Conservation (phyloP, 2,113 vertebrate genomes). For the Tichodroma muraria region DNA sequence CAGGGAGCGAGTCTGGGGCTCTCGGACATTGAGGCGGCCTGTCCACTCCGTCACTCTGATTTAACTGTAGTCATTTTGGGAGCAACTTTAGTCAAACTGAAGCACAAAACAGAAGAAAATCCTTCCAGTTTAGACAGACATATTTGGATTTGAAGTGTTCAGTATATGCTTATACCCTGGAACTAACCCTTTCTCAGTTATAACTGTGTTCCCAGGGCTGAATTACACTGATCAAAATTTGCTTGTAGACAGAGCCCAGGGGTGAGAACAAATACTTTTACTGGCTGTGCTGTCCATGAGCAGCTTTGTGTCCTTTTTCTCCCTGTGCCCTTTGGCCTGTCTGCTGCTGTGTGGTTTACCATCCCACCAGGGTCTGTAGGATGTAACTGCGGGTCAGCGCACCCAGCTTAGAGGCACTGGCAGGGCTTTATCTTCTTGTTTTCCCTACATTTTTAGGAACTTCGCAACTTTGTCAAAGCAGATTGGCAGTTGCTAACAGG, state of each 20-base stretch:
- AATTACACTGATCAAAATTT: neutral
- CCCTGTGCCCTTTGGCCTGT: neutral
- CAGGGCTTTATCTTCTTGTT: neutral
- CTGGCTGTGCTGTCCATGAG: neutral
- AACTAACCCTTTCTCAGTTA: neutral
- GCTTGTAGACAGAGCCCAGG: neutral
- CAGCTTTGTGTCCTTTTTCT: neutral
- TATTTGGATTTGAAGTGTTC: neutral
- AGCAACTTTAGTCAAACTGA: neutral
- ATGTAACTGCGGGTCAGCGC: neutral
- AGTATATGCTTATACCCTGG: neutral
- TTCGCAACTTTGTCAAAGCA: neutral
- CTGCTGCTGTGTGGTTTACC: neutral
- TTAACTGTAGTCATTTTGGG: neutral
- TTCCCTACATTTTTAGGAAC: neutral
- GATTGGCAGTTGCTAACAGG: neutral
- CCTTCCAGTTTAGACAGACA: neutral
- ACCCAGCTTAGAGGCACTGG: neutral
- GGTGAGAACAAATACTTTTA: neutral
- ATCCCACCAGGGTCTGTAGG: neutral
- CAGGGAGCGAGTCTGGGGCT: neutral
- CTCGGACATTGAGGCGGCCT: rapidly evolving
- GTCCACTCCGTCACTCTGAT: neutral
- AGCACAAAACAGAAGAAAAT: neutral
- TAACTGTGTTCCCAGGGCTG: neutral